phyloP scores from a whole-genome alignment of 92 coral and sea anemone species.

The Desmophyllum pertusum region DNA sequence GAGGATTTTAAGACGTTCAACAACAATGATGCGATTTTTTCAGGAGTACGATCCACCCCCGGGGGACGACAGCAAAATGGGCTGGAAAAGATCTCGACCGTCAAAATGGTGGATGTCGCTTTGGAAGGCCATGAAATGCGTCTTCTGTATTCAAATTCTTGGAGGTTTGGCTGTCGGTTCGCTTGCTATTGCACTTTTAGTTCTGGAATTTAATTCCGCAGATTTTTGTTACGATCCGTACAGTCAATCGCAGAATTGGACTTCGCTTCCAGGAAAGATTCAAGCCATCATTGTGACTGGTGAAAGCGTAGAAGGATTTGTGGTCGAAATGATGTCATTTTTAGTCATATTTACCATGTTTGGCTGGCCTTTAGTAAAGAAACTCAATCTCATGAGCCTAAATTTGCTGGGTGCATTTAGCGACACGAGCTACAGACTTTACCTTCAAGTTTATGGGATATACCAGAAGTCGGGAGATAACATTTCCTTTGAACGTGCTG shows the following conservation, averaged over 20 bases:
- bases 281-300: background rate
- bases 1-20: slow-evolving; percentile 33
- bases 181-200: slow-evolving; percentile 24
- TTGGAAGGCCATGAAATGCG: slow-evolving; percentile 35
- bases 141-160: slow-evolving; percentile 53
- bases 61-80: slow-evolving; percentile 44
- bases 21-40: slow-evolving; percentile 47
- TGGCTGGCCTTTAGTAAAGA: slow-evolving; percentile 47
- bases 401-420: slow-evolving; percentile 52
- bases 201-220: slow-evolving; percentile 64
- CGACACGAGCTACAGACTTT: slow-evolving; percentile 49
- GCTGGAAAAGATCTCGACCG: slow-evolving; percentile 54
- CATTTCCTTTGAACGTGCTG: slow-evolving; percentile 42
- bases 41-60: slow-evolving; percentile 60
- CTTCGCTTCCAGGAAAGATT: slow-evolving; percentile 20
- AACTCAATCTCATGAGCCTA: slow-evolving; percentile 47
- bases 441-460: slow-evolving; percentile 48
- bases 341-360: slow-evolving; percentile 17
- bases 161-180: slow-evolving; percentile 50
- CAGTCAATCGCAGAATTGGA: background rate
- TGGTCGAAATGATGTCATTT: background rate
- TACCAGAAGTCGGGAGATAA: slow-evolving; percentile 43
- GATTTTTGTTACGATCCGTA: slow-evolving; percentile 55
- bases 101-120: slow-evolving; percentile 18
- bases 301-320: background rate